Percentiles rank a stretch among this genome's conserved stretches.
phyloP scores from a whole-genome alignment of 2,113 vertebrate genomes.

The Paracanthobrama guichenoti region DNA sequence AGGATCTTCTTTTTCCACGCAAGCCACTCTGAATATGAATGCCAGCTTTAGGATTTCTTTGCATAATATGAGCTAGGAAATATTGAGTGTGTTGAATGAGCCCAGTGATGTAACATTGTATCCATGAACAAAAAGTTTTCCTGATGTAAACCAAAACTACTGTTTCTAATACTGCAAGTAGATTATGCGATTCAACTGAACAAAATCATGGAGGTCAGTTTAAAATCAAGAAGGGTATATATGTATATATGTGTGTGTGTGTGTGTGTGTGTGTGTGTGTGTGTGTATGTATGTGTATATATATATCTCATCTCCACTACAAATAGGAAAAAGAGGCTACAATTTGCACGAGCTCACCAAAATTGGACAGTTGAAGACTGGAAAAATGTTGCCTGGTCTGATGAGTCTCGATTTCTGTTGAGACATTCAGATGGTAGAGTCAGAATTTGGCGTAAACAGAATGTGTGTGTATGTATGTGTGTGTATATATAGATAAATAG shows the following conservation, averaged over 20 bases:
- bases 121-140: neutral
- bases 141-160: neutral
- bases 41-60: conserved; percentile 1
- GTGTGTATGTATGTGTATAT: no score
- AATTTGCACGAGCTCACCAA: no score
- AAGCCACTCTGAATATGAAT: neutral
- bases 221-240: neutral
- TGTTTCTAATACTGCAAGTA: neutral
- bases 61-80: neutral
- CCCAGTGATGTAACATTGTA: neutral
- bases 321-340: no score
- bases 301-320: no score
- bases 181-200: neutral
- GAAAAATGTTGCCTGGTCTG: no score
- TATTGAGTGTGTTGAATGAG: neutral
- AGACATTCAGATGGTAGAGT: no score
- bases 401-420: no score
- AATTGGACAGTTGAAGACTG: no score
- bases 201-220: neutral
- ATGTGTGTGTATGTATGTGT: neutral
- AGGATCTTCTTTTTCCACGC: neutral
- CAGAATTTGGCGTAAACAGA: no score
- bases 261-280: neutral
- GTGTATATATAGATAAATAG: no score
- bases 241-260: no score